Conservation (phyloP, 1,140 invertebrate species). For the Melipona quadrifasciata region DNA sequence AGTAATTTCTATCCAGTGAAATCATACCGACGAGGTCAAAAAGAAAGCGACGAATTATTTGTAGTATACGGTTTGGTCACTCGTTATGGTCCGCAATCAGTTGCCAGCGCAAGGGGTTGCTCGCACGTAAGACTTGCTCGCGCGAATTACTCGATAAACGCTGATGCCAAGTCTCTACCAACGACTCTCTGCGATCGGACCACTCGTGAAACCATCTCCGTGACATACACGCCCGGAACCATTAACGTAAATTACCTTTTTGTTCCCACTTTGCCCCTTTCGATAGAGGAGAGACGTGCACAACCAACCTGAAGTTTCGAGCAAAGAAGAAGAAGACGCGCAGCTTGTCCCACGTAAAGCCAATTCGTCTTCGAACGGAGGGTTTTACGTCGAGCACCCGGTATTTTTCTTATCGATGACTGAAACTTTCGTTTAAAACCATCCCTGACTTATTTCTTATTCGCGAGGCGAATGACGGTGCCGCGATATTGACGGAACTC, state of each 20-base stretch:
- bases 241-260: background rate
- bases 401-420: background rate
- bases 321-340: background rate
- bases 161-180: background rate
- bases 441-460: background rate
- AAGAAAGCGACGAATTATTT: no score
- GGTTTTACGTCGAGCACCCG: background rate
- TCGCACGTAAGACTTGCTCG: background rate
- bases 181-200: background rate
- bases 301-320: background rate
- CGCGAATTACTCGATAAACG: background rate
- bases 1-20: no score
- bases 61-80: no score
- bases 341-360: background rate
- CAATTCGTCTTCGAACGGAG: background rate
- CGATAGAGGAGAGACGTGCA: background rate
- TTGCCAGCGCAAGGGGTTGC: no score
- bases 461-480: background rate
- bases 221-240: background rate
- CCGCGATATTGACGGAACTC: background rate
- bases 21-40: no score
- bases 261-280: no score
- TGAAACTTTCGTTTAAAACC: background rate
- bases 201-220: background rate
- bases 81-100: no score